Evolutionary conservation across 2,888 invertebrate genomes (phyloP).

Genomic region (Saturnia pavonia): DNA sequence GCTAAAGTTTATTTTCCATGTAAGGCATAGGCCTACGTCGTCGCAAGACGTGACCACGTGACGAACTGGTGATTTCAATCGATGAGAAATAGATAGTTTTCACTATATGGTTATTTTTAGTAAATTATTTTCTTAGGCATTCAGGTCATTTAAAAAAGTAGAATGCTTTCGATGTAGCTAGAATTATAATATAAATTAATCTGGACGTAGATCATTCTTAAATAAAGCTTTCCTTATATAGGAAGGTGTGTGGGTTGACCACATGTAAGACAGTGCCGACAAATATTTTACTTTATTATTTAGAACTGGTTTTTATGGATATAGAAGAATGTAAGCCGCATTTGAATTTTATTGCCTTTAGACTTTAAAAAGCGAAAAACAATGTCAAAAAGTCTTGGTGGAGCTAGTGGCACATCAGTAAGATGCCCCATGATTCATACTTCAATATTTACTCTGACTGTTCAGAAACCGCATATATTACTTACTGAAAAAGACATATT

Average conservation of each 20-base stretch:
- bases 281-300: background rate
- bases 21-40: too few species aligned
- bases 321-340: background rate
- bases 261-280: background rate
- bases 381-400: background rate
- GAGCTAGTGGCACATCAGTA: background rate
- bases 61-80: background rate
- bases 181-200: background rate
- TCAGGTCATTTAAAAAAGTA: background rate
- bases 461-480: background rate
- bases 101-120: background rate
- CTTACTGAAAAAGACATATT: too few species aligned
- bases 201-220: background rate
- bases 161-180: background rate
- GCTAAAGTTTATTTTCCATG: too few species aligned
- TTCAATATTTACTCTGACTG: background rate
- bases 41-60: too few species aligned
- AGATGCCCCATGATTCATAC: background rate
- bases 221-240: background rate
- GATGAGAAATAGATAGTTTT: background rate
- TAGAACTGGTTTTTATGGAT: background rate
- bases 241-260: background rate
- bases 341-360: background rate
- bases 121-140: background rate
- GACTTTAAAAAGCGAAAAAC: background rate